These are phyloP conservation scores for Tenodera sinensis DNA, from an alignment of 2,888 invertebrate genomes.

Conservation along the genomic window DNA sequence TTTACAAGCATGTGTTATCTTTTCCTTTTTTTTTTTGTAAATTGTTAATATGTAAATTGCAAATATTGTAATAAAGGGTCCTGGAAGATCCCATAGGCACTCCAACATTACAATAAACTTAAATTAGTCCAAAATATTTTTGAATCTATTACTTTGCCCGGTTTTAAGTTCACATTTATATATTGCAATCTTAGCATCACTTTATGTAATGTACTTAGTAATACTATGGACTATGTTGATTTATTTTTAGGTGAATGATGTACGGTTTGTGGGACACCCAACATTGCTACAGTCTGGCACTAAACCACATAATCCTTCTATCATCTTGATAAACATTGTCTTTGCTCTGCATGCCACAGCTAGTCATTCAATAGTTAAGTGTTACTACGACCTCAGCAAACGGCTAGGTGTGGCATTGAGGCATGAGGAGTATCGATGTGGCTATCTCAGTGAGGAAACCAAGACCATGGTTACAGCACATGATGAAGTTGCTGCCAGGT, in stretches of 20 bases:
- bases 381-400: slow-evolving; percentile 91
- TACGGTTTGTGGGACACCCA: slow-evolving; percentile 92
- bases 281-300: slow-evolving; percentile 63
- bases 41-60: too few relatives aligned
- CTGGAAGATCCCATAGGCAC: too few relatives aligned
- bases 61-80: too few relatives aligned
- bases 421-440: slow-evolving; percentile 87
- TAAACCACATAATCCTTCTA: slow-evolving; percentile 55
- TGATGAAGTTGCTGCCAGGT: slow-evolving; percentile 56
- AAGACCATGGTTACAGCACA: slow-evolving; percentile 73
- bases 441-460: slow-evolving; percentile 84
- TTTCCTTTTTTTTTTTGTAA: too few relatives aligned
- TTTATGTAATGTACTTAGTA: not conserved
- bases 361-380: slow-evolving; percentile 87
- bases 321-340: slow-evolving; percentile 78
- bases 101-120: too few relatives aligned
- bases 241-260: slow-evolving; percentile 62
- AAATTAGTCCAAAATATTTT: too few relatives aligned
- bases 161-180: too few relatives aligned
- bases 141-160: too few relatives aligned
- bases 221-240: not conserved
- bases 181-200: too few relatives aligned
- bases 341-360: slow-evolving; percentile 89
- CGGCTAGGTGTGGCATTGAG: slow-evolving; percentile 80
- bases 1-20: too few relatives aligned